Percentiles rank a stretch among this genome's conserved stretches.
phyloP scores from a whole-genome alignment of 2,797 vertebrate species.

The Chiroxiphia lanceolata region DNA sequence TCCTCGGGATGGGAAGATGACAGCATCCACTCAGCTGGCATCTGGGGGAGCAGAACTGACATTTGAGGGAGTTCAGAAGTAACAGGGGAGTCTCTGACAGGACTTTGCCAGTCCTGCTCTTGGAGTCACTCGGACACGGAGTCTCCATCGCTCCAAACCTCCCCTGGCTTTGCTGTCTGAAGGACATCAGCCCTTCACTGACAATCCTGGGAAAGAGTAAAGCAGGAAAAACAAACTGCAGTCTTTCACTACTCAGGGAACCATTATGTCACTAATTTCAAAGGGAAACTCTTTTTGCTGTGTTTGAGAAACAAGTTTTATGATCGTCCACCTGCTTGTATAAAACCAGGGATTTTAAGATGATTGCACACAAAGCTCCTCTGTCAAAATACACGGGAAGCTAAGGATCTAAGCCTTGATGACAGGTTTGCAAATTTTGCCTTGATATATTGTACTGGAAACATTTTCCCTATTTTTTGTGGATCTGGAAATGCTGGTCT shows the following conservation, averaged over 20 bases:
- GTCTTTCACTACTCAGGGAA: neutral
- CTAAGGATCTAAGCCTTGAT: neutral
- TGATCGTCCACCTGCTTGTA: neutral
- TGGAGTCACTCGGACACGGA: neutral
- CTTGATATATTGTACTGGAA: neutral
- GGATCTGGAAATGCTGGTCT: neutral
- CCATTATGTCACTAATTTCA: neutral
- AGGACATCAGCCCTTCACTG: neutral
- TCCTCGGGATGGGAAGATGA: neutral
- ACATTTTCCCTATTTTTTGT: neutral
- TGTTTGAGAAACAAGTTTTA: neutral
- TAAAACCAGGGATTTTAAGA: neutral
- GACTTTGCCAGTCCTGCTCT: neutral
- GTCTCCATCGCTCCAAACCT: neutral
- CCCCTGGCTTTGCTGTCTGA: neutral
- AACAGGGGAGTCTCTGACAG: neutral
- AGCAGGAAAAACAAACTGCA: neutral
- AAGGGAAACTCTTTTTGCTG: neutral
- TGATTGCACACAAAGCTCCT: neutral
- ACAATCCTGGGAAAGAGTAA: neutral
- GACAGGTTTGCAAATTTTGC: neutral
- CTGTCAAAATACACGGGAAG: neutral
- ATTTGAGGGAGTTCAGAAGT: neutral
- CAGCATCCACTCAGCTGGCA: neutral
- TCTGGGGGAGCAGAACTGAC: neutral